These are phyloP conservation scores for Balearica regulorum DNA, from an alignment of 2,797 vertebrate species.

Conservation along the genomic window DNA sequence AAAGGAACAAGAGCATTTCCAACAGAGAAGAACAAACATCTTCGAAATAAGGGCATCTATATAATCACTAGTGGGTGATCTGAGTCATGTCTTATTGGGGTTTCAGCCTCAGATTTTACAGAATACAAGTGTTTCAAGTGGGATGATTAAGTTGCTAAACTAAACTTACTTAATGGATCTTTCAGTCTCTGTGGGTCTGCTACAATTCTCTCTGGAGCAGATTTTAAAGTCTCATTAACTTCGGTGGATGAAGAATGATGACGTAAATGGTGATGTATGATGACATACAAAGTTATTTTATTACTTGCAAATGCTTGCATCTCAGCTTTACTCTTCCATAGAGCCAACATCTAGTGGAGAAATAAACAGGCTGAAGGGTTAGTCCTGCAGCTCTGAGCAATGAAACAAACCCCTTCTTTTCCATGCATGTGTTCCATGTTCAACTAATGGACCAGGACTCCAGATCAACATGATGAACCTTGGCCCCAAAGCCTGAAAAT, in stretches of 20 bases:
- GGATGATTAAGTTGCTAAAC: neutral
- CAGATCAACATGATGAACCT: neutral
- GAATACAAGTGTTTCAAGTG: neutral
- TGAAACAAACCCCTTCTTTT: neutral
- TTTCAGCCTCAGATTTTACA: neutral
- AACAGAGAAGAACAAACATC: neutral
- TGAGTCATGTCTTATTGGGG: neutral
- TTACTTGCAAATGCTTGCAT: neutral
- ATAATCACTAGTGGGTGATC: neutral
- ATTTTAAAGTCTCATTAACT: neutral
- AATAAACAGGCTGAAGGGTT: neutral
- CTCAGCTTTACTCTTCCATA: neutral
- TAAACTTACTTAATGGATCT: neutral
- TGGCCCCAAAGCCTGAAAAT: neutral
- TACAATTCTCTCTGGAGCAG: neutral
- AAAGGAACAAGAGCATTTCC: neutral
- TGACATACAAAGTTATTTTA: neutral
- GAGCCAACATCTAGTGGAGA: neutral
- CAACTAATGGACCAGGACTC: neutral
- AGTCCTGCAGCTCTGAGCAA: neutral
- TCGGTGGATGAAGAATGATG: neutral
- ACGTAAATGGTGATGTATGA: neutral
- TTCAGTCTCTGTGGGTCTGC: neutral
- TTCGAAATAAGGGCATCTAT: neutral
- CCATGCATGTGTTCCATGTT: neutral